Conservation (phyloP, 2,113 vertebrate genomes). For the Phodopus roborovskii region DNA sequence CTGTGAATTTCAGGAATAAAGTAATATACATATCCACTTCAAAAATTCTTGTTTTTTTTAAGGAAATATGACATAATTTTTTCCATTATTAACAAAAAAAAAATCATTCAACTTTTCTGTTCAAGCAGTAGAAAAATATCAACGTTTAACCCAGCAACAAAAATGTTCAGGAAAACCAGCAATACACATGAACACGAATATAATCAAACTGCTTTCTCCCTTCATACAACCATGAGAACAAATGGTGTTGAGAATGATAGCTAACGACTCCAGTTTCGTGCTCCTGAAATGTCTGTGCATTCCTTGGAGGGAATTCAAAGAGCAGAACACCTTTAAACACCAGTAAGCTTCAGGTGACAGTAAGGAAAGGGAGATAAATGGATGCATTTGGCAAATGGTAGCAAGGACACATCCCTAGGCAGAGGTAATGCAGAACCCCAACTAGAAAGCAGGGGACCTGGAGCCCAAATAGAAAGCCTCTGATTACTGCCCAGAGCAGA, state of each 20-base stretch:
- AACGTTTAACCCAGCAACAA: not conserved
- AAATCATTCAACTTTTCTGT: not conserved
- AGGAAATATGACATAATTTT: not conserved
- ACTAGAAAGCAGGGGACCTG: not conserved
- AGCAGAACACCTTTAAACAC: not conserved
- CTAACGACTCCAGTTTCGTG: not conserved
- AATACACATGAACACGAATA: not conserved
- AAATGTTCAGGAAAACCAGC: not conserved
- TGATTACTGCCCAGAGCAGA: not conserved
- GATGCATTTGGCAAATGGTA: not conserved
- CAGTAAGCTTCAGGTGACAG: not conserved
- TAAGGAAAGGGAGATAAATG: not conserved
- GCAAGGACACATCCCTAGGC: not conserved
- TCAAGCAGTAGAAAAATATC: not conserved
- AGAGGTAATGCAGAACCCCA: not conserved
- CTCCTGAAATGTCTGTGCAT: not conserved
- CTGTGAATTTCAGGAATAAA: not conserved
- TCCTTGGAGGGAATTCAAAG: slow-evolving; percentile 5
- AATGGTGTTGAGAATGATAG: not conserved
- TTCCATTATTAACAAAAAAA: slow-evolving; percentile 13
- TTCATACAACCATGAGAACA: not conserved
- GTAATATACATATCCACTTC: not conserved
- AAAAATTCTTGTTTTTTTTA: not conserved
- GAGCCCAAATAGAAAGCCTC: not conserved
- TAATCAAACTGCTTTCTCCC: not conserved